phyloP scores from a whole-genome alignment of 2,797 vertebrate species.

The Enteromius fasciolatus region DNA sequence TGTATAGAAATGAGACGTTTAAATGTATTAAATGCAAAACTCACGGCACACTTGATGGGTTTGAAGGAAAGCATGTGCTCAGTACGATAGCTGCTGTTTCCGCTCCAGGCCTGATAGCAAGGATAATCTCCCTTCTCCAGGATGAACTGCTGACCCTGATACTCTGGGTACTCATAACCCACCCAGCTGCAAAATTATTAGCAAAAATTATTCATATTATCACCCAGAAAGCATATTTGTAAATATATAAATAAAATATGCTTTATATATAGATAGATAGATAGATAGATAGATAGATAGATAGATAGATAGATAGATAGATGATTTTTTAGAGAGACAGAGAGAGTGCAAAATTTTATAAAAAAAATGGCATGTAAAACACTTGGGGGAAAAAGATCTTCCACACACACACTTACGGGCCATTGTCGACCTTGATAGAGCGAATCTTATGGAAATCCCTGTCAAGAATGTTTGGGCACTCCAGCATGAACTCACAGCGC shows the following conservation, averaged over 20 bases:
- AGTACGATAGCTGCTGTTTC: conserved; percentile 92
- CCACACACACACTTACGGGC: conserved; percentile 84
- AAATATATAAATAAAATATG: not conserved
- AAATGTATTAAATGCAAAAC: conserved; percentile 58
- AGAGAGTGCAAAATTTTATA: no score
- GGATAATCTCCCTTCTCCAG: conserved; percentile 97
- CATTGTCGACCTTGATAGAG: conserved; percentile 93
- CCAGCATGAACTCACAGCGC: conserved; percentile 89
- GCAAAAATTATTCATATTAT: conserved; percentile 5
- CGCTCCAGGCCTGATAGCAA: conserved; percentile 92
- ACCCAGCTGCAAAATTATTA: conserved; percentile 84
- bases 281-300: not conserved
- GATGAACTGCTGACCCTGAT: conserved; percentile 97
- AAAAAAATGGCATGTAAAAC: not conserved
- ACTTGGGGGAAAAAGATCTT: no score
- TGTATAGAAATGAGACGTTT: not conserved
- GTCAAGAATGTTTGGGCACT: conserved; percentile 93
- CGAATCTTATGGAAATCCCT: conserved; percentile 91
- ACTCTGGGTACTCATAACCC: conserved; percentile 93
- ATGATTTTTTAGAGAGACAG: not conserved
- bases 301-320: not conserved
- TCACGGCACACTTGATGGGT: conserved; percentile 90
- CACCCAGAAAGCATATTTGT: not conserved
- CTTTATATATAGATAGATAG: no score
- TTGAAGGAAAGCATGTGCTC: conserved; percentile 95